Base-by-base conservation (phyloP, 2,797 vertebrate species). In the Darevskia nairensis region DNA sequence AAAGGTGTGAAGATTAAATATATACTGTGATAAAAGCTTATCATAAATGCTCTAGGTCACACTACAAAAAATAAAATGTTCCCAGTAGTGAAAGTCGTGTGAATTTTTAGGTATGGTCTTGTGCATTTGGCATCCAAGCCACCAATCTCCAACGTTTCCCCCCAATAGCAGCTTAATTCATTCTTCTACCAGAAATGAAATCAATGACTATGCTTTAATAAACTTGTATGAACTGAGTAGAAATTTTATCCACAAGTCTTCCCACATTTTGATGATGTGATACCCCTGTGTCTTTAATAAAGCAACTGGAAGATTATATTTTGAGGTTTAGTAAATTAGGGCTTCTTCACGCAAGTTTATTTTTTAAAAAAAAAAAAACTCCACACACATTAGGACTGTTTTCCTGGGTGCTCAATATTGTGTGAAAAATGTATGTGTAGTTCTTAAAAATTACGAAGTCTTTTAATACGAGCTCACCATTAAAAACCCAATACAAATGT, bases 1-100 rank as follows among this genome's bases (percentile, higher is more conserved):
- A 97, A 96, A 96, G 93, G 82, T 94, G 89, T 92, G 80, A 84
- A 13, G 50, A 89, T 90, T 92, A 86, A 90, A 91, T 86, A 92
- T n/a, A 29, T n/a, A 29, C 68, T 87, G 91, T 87, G 82, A 91
- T 85, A 90, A 93, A 91, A 94, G 91, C 89, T 84, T 88, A 64
- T 88, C 84, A 93, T 89, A 92, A 85, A 92, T 92, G 87, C 83
- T 91, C 93, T 84, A 94, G 92, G 93, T 88, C 27, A 2, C 44
- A 87, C 88, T 94, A 59, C 91, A 87, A 91, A 83, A 89, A 88
- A 68, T 87, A 10, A 35, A 91, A 68, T 89, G 77, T 72, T 91
- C 77, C 82, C 61, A 61, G 92, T 80, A 88, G 78, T 82, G 76
- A 84, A 93, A 82, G 84, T 29, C 84, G 10, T 5, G 0, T 25